Percentiles rank a stretch among this genome's conserved stretches.
Evolutionary conservation across 1,140 invertebrate genomes (phyloP).

Genomic region (Rhopalosiphum maidis): DNA sequence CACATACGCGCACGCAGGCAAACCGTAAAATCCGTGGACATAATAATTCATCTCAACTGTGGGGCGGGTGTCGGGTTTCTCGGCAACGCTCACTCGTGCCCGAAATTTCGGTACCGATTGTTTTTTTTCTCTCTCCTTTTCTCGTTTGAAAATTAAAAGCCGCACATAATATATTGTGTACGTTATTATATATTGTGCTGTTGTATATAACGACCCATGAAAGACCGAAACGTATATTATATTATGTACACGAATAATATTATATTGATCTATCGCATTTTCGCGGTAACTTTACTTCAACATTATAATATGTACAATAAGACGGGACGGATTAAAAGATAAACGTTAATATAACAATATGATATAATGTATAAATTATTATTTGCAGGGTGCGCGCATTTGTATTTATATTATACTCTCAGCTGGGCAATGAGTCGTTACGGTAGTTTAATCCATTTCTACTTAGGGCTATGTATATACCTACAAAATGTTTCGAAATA

Average conservation of each 20-base stretch:
- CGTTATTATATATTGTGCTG: background rate
- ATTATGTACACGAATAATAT: background rate
- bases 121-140: constrained; percentile 15
- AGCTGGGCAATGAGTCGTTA: background rate
- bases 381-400: background rate
- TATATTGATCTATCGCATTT: background rate
- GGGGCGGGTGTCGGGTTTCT: constrained; percentile 38
- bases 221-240: background rate
- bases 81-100: background rate
- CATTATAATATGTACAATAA: constrained; percentile 4
- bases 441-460: background rate
- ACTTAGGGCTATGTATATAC: background rate
- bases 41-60: constrained; percentile 50
- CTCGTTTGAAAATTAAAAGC: constrained; percentile 24
- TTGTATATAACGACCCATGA: constrained; percentile 16
- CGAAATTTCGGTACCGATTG: constrained; percentile 5
- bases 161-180: background rate
- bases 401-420: background rate
- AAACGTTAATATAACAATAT: background rate
- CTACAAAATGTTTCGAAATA: background rate
- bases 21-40: constrained; percentile 33
- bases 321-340: constrained; percentile 7
- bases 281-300: background rate
- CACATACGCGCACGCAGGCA: background rate
- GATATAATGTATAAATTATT: background rate